Evolutionary conservation across 23 tunicate genomes (phyloP), one percentile per base, ranked within the genome.

Genomic region (Corella eumyota): DNA sequence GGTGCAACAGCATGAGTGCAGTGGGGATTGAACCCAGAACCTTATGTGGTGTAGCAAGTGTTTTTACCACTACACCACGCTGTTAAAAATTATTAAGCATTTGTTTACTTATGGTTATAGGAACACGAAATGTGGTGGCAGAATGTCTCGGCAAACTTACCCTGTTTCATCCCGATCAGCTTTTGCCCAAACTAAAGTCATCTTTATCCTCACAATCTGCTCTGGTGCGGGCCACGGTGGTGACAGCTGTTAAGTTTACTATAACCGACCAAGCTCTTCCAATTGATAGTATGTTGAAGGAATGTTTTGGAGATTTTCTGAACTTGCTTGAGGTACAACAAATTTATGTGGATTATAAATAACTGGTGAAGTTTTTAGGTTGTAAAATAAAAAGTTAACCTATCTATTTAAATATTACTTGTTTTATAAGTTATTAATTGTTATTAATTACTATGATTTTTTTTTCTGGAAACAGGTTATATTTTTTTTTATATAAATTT

Each of bases 61-160:
- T n/a, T n/a, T n/a, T n/a, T n/a, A n/a, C n/a, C n/a, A n/a, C n/a
- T n/a, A n/a, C n/a, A 44, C 49, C 49, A 13, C 13, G 15, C 13
- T 44, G 17, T 44, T 13, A 44, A 13, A 44, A 44, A 17, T 44
- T 44, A 44, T 44, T 44, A 17, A 44, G 49, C 49, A 13, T 44
- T 17, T 44, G 49, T 44, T 44, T 44, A 44, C 17, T 17, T 44
- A 13, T 44, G 13, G 13, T 44, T 68, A 1, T 34, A 93, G 99
- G 99, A 27, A 78, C 95, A 0, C 53, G 99, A 35, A 93, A 93
- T 37, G 95, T 93, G 3, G 75, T 93, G 5, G 83, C 99, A 1
- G 99, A 93, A 52, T 93, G 99, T 58, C 80, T 93, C 24, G 99
- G 99, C 15, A 78, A 78, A 57, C 64, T 88, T 24, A 88, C 96